phyloP scores from a whole-genome alignment of 2,113 vertebrate species.

The Aptenodytes patagonicus region DNA sequence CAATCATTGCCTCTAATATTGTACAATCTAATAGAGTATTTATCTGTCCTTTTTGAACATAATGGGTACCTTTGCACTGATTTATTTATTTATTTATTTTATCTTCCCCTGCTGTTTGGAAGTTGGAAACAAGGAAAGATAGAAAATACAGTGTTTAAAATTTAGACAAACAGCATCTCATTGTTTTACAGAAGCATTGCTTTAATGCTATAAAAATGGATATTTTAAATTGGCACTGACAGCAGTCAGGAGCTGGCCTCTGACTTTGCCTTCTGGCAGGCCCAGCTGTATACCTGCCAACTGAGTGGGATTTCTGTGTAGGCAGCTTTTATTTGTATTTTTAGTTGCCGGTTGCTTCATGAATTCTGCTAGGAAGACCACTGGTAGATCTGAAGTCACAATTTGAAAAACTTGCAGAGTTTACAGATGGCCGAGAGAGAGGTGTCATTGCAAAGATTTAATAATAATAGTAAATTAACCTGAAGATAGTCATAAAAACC shows the following conservation, averaged over 20 bases:
- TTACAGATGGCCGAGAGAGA: background rate
- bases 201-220: background rate
- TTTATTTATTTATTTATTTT: background rate
- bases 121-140: background rate
- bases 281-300: background rate
- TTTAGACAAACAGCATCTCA: background rate
- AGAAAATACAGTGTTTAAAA: background rate
- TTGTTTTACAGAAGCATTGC: background rate
- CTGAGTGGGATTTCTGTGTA: background rate
- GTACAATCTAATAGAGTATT: background rate
- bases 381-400: background rate
- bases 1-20: background rate
- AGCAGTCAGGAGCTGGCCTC: background rate
- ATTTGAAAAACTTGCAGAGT: background rate
- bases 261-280: background rate
- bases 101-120: background rate
- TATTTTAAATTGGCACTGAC: background rate
- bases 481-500: background rate
- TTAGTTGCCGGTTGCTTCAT: background rate
- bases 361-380: background rate
- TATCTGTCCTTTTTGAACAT: background rate
- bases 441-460: background rate
- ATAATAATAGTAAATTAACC: background rate
- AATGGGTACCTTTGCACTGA: background rate
- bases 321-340: background rate